Evolutionary conservation across 2,113 vertebrate species (phyloP).

Genomic region (Chaenocephalus aceratus): DNA sequence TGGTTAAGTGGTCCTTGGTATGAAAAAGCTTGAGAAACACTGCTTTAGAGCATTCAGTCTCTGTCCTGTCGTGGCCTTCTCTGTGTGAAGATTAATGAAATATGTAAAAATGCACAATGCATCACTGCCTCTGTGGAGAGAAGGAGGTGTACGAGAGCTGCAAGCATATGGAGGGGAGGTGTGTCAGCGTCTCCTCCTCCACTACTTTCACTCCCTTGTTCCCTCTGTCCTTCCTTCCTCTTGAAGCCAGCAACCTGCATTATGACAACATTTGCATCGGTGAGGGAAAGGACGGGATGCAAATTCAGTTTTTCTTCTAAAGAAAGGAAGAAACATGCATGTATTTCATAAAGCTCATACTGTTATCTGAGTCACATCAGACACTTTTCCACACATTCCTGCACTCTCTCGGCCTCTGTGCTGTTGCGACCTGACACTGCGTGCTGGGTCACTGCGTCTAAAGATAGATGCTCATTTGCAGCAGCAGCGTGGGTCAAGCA

Average conservation of each 20-base stretch:
- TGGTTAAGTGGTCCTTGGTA: too few relatives aligned
- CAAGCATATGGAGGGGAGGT: constrained; percentile 53
- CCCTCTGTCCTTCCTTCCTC: constrained; percentile 10
- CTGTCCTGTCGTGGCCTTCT: constrained; percentile 31
- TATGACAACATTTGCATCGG: constrained; percentile 58
- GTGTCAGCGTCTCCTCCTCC: constrained; percentile 28
- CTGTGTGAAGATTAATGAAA: constrained; percentile 58
- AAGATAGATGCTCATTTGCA: constrained; percentile 64
- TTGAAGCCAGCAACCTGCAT: constrained; percentile 28
- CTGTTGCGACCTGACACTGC: constrained; percentile 6
- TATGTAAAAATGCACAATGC: constrained; percentile 43
- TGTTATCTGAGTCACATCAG: constrained; percentile 37
- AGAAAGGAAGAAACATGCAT: constrained; percentile 3
- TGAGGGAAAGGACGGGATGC: neutral
- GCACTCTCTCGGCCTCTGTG: constrained; percentile 22
- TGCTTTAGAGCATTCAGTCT: constrained; percentile 22
- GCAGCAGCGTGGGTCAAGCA: constrained; percentile 44
- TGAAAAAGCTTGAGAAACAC: too few relatives aligned
- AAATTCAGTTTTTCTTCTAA: constrained; percentile 7
- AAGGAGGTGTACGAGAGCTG: constrained; percentile 31
- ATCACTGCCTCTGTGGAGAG: constrained; percentile 20
- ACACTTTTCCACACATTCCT: constrained; percentile 43
- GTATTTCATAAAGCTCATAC: constrained; percentile 20
- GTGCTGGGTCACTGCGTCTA: constrained; percentile 58
- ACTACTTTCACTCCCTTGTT: constrained; percentile 7